Conservation (phyloP, 2,113 vertebrate species). For the Siniperca chuatsi region DNA sequence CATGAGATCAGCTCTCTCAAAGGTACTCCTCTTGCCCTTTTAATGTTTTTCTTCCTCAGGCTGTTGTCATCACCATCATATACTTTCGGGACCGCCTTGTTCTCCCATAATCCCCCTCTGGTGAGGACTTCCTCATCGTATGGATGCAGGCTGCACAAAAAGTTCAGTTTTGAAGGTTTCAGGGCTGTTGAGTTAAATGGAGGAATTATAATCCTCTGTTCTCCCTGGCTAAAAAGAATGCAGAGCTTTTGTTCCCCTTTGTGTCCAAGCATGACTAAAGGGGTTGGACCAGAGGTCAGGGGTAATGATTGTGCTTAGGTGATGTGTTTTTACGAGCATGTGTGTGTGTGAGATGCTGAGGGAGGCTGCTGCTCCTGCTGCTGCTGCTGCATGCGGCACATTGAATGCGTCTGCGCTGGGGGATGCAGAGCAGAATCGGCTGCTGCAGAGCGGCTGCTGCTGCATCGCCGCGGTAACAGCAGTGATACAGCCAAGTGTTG, state of each 20-base stretch:
- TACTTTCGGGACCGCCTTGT: constrained; percentile 54
- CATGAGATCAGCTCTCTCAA: constrained; percentile 94
- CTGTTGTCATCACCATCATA: constrained; percentile 27
- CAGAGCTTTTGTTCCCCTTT: constrained; percentile 70
- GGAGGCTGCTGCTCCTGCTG: constrained; percentile 65
- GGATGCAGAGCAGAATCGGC: constrained; percentile 53
- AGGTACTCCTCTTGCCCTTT: constrained; percentile 82
- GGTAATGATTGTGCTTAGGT: constrained; percentile 38
- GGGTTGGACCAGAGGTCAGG: constrained; percentile 22
- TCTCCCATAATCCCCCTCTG: constrained; percentile 66
- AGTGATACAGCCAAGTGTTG: constrained; percentile 8
- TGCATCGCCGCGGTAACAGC: constrained; percentile 77
- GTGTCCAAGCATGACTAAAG: constrained; percentile 32
- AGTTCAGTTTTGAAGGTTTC: constrained; percentile 31
- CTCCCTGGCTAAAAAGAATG: constrained; percentile 38
- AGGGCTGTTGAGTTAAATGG: not conserved
- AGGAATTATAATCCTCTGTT: constrained; percentile 29
- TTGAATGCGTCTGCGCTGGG: constrained; percentile 69
- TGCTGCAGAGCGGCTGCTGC: constrained; percentile 61
- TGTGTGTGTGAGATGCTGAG: constrained; percentile 26
- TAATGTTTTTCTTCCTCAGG: constrained; percentile 14
- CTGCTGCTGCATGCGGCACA: constrained; percentile 80
- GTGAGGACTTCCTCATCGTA: constrained; percentile 36
- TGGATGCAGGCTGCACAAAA: constrained; percentile 15
- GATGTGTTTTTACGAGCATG: constrained; percentile 46